A percentile compares a stretch with the other conserved stretches of the same genome.
Conservation (phyloP, 2,797 vertebrate species). For the Catharus ustulatus region DNA sequence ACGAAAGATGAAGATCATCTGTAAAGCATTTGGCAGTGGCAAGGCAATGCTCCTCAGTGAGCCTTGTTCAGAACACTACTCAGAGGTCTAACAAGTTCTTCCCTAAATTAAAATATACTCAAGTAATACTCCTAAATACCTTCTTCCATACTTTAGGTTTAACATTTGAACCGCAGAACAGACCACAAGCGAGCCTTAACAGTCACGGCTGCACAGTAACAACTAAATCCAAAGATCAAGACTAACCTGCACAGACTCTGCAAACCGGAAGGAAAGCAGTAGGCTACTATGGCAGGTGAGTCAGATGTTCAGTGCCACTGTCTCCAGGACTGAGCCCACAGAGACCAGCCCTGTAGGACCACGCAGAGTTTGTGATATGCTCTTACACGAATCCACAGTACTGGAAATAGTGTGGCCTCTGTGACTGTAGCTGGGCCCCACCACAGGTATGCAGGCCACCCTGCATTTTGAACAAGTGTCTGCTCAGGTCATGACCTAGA, state of each 20-base stretch:
- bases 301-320: not conserved
- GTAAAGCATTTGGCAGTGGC: not conserved
- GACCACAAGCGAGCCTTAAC: not conserved
- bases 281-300: not conserved
- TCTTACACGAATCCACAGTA: not conserved
- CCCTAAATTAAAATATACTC: not conserved
- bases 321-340: not conserved
- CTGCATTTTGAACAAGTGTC: not conserved
- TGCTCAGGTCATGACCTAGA: not conserved
- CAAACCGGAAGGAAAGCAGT: not conserved
- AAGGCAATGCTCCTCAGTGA: not conserved
- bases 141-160: not conserved
- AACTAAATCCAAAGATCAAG: not conserved
- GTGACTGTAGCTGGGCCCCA: not conserved
- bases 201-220: not conserved
- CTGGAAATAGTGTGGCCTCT: rapidly evolving
- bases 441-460: not conserved
- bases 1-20: not conserved
- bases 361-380: not conserved
- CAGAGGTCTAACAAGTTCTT: not conserved
- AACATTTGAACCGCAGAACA: not conserved
- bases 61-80: not conserved
- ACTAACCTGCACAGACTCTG: not conserved
- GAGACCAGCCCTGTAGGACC: not conserved
- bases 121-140: not conserved